These are phyloP conservation scores for Tribolium madens DNA, from an alignment of 1,140 invertebrate genomes.

Conservation along the genomic window DNA sequence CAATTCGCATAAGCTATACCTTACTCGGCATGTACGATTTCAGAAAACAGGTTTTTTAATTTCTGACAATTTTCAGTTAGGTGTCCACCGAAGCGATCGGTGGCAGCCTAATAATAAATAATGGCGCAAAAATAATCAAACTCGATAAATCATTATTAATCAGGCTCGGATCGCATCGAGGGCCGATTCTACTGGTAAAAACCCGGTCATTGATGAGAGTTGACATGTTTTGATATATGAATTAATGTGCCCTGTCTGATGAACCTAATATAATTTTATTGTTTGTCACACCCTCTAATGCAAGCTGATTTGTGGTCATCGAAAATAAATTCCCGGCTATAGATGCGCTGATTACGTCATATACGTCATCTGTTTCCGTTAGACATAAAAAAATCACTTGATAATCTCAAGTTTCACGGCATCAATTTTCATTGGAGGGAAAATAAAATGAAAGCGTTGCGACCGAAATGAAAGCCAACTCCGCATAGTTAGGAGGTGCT, in stretches of 20 bases:
- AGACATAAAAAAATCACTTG: constrained; percentile 2
- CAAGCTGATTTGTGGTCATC: constrained; percentile 45
- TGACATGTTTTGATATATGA: constrained; percentile 49
- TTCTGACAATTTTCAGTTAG: too few species aligned
- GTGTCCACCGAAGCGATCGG: neutral
- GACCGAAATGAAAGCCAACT: neutral
- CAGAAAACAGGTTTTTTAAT: too few species aligned
- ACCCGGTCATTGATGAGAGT: constrained; percentile 39
- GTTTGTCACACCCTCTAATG: constrained; percentile 46
- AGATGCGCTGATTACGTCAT: constrained; percentile 19
- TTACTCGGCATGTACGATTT: too few species aligned
- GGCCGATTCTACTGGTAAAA: constrained; percentile 17
- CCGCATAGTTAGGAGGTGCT: constrained; percentile 24
- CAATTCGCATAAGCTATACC: too few species aligned
- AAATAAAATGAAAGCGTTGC: neutral
- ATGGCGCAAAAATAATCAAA: constrained; percentile 30
- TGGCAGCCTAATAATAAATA: constrained; percentile 11
- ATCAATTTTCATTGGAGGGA: neutral
- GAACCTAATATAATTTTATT: constrained; percentile 49
- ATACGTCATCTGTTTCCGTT: constrained; percentile 22
- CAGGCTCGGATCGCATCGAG: constrained; percentile 13
- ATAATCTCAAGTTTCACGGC: neutral
- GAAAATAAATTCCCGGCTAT: constrained; percentile 44
- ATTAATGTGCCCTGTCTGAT: constrained; percentile 32
- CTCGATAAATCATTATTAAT: constrained; percentile 39